Conservation (phyloP, 2,797 vertebrate species). For the Todus mexicanus region DNA sequence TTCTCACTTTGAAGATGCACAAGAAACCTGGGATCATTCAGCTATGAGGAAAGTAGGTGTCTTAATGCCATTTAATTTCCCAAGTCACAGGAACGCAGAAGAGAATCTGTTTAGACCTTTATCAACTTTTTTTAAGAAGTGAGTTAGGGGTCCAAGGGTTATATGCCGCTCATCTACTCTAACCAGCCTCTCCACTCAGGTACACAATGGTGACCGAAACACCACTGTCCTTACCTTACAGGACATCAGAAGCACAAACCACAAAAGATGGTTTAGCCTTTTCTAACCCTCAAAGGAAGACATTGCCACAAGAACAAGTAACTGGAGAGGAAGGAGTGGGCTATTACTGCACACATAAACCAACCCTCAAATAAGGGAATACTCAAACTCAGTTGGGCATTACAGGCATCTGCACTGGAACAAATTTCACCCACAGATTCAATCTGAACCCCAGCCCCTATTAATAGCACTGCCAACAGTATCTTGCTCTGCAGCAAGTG, state of each 20-base stretch:
- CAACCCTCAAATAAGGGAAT: not conserved
- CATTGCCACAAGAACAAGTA: not conserved
- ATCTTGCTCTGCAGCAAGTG: not conserved
- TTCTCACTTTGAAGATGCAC: not conserved
- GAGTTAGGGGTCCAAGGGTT: not conserved
- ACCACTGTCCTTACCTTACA: not conserved
- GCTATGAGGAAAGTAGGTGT: not conserved
- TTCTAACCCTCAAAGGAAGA: not conserved
- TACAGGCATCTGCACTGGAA: not conserved
- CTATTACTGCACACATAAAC: not conserved
- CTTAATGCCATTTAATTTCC: not conserved
- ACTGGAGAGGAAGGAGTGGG: not conserved
- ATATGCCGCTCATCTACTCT: not conserved
- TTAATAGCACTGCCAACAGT: not conserved
- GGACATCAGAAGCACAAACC: not conserved
- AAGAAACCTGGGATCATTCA: not conserved
- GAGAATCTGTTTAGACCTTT: not conserved
- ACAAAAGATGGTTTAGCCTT: not conserved
- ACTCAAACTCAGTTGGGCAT: not conserved
- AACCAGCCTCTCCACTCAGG: not conserved
- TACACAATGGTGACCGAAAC: not conserved
- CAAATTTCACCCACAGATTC: not conserved
- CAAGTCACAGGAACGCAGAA: not conserved
- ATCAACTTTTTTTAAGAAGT: not conserved
- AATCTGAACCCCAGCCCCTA: not conserved